Conservation (phyloP, 2,113 vertebrate genomes). For the Tiliqua scincoides region DNA sequence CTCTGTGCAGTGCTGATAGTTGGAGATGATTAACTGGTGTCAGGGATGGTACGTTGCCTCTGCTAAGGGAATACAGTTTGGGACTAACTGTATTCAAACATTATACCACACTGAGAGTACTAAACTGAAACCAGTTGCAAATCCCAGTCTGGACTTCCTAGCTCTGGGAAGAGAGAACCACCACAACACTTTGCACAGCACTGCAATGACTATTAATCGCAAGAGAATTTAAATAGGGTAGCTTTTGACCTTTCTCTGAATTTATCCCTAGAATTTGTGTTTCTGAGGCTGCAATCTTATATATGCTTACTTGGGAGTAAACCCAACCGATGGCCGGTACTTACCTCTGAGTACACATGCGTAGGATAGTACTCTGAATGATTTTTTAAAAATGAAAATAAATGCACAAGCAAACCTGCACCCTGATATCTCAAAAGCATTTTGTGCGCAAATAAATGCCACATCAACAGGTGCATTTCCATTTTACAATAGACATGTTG, state of each 20-base stretch:
- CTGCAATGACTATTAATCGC: background rate
- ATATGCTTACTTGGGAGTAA: too few relatives aligned
- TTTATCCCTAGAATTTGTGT: background rate
- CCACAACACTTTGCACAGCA: background rate
- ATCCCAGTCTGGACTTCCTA: background rate
- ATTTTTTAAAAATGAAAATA: too few relatives aligned
- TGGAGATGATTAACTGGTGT: conserved; percentile 65
- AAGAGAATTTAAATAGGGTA: background rate
- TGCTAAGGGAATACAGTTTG: conserved; percentile 35
- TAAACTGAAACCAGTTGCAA: background rate
- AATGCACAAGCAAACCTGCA: too few relatives aligned
- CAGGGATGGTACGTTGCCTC: conserved; percentile 52
- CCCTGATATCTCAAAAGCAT: too few relatives aligned
- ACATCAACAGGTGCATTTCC: too few relatives aligned
- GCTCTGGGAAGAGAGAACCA: background rate
- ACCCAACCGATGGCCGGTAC: too few relatives aligned
- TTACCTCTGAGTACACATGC: too few relatives aligned
- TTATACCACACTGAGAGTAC: background rate
- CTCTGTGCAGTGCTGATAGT: conserved; percentile 29
- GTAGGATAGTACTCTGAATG: too few relatives aligned
- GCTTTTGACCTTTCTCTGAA: background rate
- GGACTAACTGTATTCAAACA: conserved; percentile 10
- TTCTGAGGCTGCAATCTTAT: background rate
- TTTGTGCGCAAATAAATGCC: too few relatives aligned
- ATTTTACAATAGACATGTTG: too few relatives aligned